These are phyloP conservation scores for Fragum fragum DNA, from an alignment of 2,888 invertebrate genomes.

Conservation along the genomic window DNA sequence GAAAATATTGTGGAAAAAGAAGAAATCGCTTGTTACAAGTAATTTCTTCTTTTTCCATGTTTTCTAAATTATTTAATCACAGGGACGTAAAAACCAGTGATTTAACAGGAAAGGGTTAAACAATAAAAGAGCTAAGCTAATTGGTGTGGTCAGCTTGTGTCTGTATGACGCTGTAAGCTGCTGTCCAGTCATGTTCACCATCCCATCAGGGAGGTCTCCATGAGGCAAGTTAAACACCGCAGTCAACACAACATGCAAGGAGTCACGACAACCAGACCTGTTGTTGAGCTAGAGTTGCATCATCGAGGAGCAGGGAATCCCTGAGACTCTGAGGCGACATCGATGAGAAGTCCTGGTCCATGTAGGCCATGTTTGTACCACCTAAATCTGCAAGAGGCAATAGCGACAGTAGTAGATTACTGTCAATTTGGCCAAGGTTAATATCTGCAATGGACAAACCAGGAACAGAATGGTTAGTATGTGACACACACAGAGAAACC, in stretches of 20 bases:
- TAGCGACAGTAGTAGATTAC: conserved; percentile 74
- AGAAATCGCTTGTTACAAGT: too few relatives aligned
- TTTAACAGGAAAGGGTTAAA: too few relatives aligned
- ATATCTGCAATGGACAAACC: conserved; percentile 74
- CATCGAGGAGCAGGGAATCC: conserved; percentile 71
- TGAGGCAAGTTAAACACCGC: not conserved
- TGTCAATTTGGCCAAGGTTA: conserved; percentile 74
- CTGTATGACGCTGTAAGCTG: not conserved
- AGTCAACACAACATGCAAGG: not conserved
- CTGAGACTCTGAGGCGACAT: conserved; percentile 66
- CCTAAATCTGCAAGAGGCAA: conserved; percentile 76
- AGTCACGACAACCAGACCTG: conserved; percentile 67
- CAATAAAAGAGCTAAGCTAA: not conserved
- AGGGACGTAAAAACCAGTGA: too few relatives aligned
- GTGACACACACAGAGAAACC: conserved; percentile 30
- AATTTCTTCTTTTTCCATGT: too few relatives aligned
- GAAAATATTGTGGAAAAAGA: too few relatives aligned
- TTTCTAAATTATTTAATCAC: too few relatives aligned
- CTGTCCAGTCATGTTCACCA: not conserved
- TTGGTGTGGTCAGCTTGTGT: not conserved
- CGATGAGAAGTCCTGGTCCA: conserved; percentile 75
- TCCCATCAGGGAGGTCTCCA: not conserved
- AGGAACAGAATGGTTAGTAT: conserved; percentile 39
- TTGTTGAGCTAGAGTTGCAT: conserved; percentile 80
- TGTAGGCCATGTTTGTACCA: conserved; percentile 77